These are phyloP conservation scores for Nebria brevicollis DNA, from an alignment of 2,888 invertebrate species.

Conservation along the genomic window DNA sequence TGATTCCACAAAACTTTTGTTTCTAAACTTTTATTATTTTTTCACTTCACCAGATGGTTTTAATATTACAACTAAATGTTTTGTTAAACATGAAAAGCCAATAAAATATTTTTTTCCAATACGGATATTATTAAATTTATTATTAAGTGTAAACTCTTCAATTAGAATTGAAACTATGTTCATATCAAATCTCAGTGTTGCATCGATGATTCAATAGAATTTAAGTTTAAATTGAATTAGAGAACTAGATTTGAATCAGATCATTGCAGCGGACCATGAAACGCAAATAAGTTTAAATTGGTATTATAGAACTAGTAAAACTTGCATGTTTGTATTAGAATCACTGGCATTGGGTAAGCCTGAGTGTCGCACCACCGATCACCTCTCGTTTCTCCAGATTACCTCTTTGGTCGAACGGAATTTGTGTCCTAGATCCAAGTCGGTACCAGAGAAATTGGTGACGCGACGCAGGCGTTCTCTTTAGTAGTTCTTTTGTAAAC, in stretches of 20 bases:
- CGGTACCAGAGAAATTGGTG: neutral
- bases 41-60: neutral
- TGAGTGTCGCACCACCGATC: conserved; percentile 17
- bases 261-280: conserved; percentile 7
- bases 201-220: neutral
- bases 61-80: neutral
- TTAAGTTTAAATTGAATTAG: neutral
- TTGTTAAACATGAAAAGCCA: neutral
- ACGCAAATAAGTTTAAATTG: neutral
- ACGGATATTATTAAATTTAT: too few species aligned
- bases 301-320: neutral
- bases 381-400: conserved; percentile 19
- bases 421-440: conserved; percentile 21
- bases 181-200: neutral
- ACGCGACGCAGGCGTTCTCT: neutral
- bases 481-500: conserved; percentile 38
- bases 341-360: neutral
- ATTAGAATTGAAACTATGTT: neutral
- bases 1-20: neutral
- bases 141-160: neutral
- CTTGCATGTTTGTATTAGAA: neutral
- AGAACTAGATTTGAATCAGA: neutral
- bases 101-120: neutral
- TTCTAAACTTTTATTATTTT: neutral
- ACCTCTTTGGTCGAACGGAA: conserved; percentile 27